Percentiles rank a stretch among this genome's conserved stretches.
Evolutionary conservation across 2,888 invertebrate species (phyloP).

Genomic region (Aphodius granarius): DNA sequence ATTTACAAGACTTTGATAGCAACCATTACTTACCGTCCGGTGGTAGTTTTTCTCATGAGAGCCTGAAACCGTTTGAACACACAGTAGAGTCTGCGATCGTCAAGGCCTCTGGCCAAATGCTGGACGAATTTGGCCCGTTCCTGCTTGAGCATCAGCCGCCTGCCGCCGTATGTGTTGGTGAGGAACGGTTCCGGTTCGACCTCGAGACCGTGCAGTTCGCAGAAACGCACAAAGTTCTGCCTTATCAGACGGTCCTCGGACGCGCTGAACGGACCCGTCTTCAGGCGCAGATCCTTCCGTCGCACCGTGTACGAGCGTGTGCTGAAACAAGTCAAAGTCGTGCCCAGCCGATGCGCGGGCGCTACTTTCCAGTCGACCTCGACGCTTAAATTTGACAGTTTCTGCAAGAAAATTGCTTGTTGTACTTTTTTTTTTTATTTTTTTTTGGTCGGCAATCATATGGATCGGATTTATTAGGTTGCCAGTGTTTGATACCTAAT

Average conservation of each 20-base stretch:
- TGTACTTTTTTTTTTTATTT: too few relatives aligned
- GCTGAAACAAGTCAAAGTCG: not conserved
- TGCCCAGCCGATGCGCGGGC: not conserved
- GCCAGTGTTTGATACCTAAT: too few relatives aligned
- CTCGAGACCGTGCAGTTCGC: constrained; percentile 13
- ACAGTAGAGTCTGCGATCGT: constrained; percentile 12
- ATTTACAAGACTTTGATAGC: too few relatives aligned
- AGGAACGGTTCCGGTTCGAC: constrained; percentile 21
- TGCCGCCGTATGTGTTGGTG: constrained; percentile 3
- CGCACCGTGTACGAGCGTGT: not conserved
- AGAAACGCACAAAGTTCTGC: constrained; percentile 21
- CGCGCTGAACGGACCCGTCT: constrained; percentile 4
- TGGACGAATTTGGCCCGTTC: constrained; percentile 18
- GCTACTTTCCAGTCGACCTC: not conserved
- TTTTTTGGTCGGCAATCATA: too few relatives aligned
- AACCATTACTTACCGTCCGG: not conserved
- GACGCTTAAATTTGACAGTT: not conserved
- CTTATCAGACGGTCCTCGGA: constrained; percentile 18
- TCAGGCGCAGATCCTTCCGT: constrained; percentile 5
- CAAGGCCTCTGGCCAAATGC: constrained; percentile 23
- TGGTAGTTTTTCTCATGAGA: not conserved
- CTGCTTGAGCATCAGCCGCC: not conserved
- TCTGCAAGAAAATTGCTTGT: not conserved
- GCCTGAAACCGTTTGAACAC: constrained; percentile 21
- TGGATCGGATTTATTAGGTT: too few relatives aligned